A percentile compares a stretch with the other conserved stretches of the same genome.
These are phyloP conservation scores for Artibeus lituratus DNA, from an alignment of 2,797 vertebrate genomes.

Conservation along the genomic window DNA sequence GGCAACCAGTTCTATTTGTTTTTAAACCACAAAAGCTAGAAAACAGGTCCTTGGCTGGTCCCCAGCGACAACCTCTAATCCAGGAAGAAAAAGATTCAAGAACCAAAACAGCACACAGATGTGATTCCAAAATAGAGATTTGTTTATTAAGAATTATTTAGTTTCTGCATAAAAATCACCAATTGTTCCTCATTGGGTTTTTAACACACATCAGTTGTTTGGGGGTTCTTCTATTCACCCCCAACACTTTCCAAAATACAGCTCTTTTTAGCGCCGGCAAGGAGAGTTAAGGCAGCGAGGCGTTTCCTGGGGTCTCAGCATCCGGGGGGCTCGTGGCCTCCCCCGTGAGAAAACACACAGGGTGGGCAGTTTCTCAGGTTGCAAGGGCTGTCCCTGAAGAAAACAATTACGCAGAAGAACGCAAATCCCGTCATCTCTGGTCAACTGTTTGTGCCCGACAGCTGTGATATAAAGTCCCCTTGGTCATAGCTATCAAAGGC, in stretches of 20 bases:
- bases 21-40: not conserved
- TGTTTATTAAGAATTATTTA: slow-evolving; percentile 73
- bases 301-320: not conserved
- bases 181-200: slow-evolving; percentile 61
- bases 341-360: not conserved
- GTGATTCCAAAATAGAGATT: slow-evolving; percentile 75
- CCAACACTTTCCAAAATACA: slow-evolving; percentile 48
- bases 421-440: not conserved
- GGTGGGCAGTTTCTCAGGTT: slow-evolving; percentile 35
- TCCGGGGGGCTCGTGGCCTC: not conserved
- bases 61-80: not conserved
- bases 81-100: not conserved
- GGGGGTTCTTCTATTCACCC: slow-evolving; percentile 36
- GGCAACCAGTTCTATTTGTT: not conserved
- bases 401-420: not conserved
- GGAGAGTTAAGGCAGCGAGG: slow-evolving; percentile 68
- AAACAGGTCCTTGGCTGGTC: not conserved
- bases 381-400: slow-evolving; percentile 58
- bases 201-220: slow-evolving; percentile 38
- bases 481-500: slow-evolving; percentile 27
- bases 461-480: not conserved
- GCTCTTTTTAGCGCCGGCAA: slow-evolving; percentile 37
- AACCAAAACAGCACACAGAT: not conserved
- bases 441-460: not conserved
- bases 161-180: slow-evolving; percentile 69